Evolutionary conservation across 2,113 vertebrate species (phyloP).

Genomic region (Corvus hawaiiensis): DNA sequence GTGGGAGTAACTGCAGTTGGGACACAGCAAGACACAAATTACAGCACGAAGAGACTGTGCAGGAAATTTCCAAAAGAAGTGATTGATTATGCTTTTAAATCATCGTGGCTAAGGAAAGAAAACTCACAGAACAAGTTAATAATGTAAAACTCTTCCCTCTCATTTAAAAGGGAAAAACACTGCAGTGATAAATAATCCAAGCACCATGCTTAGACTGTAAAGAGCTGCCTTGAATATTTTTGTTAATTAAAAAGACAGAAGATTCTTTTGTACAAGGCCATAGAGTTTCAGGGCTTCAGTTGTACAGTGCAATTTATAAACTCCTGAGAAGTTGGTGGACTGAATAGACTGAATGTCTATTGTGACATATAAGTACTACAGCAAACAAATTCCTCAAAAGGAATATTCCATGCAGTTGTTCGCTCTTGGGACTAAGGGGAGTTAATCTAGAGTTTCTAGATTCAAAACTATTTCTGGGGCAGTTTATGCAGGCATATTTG

Average conservation of each 20-base stretch:
- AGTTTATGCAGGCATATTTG: neutral
- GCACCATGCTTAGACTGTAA: neutral
- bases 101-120: neutral
- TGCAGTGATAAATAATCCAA: slow-evolving; percentile 1
- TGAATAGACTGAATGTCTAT: neutral
- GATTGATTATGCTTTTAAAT: neutral
- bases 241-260: neutral
- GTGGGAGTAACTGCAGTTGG: neutral
- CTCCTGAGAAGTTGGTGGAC: neutral
- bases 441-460: neutral
- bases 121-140: neutral
- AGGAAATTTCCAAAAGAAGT: neutral
- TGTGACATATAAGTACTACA: neutral
- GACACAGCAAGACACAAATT: neutral
- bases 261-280: neutral
- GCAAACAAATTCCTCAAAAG: slow-evolving; percentile 3
- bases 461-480: neutral
- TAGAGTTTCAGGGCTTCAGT: neutral
- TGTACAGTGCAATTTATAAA: neutral
- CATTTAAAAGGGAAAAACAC: neutral
- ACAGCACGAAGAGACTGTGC: neutral
- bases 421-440: neutral
- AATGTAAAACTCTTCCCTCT: neutral
- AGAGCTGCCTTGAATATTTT: slow-evolving; percentile 26
- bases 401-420: neutral